phyloP scores from a whole-genome alignment of 2,888 invertebrate species.

The Drosophila mimetica region DNA sequence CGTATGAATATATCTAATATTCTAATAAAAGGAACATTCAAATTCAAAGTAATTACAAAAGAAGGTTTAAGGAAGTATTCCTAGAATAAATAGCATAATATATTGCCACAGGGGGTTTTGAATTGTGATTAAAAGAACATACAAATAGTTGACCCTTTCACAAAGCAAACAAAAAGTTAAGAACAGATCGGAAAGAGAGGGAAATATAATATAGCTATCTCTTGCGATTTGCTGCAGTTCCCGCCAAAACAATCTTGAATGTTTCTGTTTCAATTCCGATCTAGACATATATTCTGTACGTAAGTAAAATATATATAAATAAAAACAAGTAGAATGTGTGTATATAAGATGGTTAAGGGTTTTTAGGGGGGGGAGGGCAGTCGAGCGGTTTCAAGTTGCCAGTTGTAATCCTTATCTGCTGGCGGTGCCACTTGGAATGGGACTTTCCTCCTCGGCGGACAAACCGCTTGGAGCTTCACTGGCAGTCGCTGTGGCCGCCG shows the following conservation, averaged over 20 bases:
- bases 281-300: slow-evolving; percentile 29
- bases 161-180: background rate
- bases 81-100: background rate
- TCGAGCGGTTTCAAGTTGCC: slow-evolving; percentile 11
- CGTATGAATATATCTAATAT: too few relatives aligned
- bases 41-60: background rate
- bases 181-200: slow-evolving; percentile 4
- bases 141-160: background rate
- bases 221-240: background rate
- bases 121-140: too few relatives aligned
- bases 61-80: too few relatives aligned
- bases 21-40: background rate
- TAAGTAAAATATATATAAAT: slow-evolving; percentile 40
- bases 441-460: slow-evolving; percentile 9
- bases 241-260: slow-evolving; percentile 21
- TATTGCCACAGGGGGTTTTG: too few relatives aligned
- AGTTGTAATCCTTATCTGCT: slow-evolving; percentile 32
- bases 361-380: slow-evolving; percentile 21
- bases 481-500: slow-evolving; percentile 42
- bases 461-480: slow-evolving; percentile 8
- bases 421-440: slow-evolving; percentile 28
- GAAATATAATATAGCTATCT: background rate
- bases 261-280: background rate
- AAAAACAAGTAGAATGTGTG: slow-evolving; percentile 66
- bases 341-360: slow-evolving; percentile 15